Evolutionary conservation across 2,797 vertebrate genomes (phyloP), one percentile per base, ranked within the genome.

Genomic region (Enteromius anoplus): DNA sequence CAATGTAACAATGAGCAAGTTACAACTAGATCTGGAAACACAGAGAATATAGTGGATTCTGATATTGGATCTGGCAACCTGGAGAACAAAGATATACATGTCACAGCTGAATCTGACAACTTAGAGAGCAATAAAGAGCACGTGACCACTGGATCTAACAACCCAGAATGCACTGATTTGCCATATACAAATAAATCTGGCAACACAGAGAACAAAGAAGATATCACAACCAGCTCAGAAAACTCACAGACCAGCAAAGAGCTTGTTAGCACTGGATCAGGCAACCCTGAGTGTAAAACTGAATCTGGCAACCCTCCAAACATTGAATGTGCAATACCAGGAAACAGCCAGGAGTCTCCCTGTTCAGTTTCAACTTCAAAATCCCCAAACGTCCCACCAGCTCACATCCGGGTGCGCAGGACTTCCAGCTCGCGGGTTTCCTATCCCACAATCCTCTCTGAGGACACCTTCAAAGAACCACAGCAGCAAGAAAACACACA

Each of bases 401-500:
- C 79, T 0, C 93, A 94, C 42, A 77, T 92, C 66, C 81, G 91
- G 5, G 60, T 93, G 37, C 88, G 92, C 70, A 93, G 87, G 88
- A 87, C 92, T 1, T 91, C 93, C 78, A 89, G 47, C 83, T 91
- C 92, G 17, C 87, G 75, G 3, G 86, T 83, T 5, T 87, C 90
- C 65, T 88, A 47, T 70, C 90, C 1, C 92, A 85, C 8, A 91
- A 85, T 89, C 37, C 90, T 87, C 47, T 87, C 91, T 1, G 88
- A 91, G 58, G 91, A 93, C 83, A 88, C 93, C 9, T 95, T 95
- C 83, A 92, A n/a, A 12, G 65, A 87, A 62, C 93, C 93, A 1
- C 83, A 87, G 73, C 88, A 88, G 73, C 42, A 62, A 14, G 71
- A 69, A 53, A 2, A 23, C 37, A 60, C 70, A 14, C 62, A 53